phyloP scores from a whole-genome alignment of 2,888 invertebrate genomes.

The Crematogaster levior region DNA sequence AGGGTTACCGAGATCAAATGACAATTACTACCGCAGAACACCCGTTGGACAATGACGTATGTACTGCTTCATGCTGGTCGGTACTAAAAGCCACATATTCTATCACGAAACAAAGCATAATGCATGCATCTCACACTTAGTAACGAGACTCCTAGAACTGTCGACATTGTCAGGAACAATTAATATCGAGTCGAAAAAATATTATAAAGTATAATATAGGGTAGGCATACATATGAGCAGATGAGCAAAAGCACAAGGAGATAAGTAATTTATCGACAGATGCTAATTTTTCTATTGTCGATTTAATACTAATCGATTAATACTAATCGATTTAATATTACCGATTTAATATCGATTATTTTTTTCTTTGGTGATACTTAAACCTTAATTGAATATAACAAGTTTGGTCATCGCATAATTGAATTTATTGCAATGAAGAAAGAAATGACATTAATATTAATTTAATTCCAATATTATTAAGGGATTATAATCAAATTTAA shows the following conservation, averaged over 20 bases:
- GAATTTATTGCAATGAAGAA: neutral
- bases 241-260: neutral
- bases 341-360: neutral
- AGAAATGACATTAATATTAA: neutral
- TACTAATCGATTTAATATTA: neutral
- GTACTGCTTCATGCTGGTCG: conserved; percentile 73
- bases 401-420: conserved; percentile 5
- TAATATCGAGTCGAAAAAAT: conserved; percentile 14
- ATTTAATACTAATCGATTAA: neutral
- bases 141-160: conserved; percentile 56
- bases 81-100: conserved; percentile 73
- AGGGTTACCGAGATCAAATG: conserved; percentile 81
- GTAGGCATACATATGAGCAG: too few relatives aligned
- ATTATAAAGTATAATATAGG: too few relatives aligned
- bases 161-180: conserved; percentile 38
- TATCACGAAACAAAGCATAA: conserved; percentile 76
- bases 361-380: neutral
- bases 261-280: neutral
- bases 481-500: conserved; percentile 17
- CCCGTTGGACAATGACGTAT: conserved; percentile 82
- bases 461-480: conserved; percentile 19
- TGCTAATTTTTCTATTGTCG: neutral
- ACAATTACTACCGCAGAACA: conserved; percentile 82
- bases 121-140: conserved; percentile 64
- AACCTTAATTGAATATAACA: neutral